Conservation (phyloP, 2,888 invertebrate genomes). For the Eilema caniola region DNA sequence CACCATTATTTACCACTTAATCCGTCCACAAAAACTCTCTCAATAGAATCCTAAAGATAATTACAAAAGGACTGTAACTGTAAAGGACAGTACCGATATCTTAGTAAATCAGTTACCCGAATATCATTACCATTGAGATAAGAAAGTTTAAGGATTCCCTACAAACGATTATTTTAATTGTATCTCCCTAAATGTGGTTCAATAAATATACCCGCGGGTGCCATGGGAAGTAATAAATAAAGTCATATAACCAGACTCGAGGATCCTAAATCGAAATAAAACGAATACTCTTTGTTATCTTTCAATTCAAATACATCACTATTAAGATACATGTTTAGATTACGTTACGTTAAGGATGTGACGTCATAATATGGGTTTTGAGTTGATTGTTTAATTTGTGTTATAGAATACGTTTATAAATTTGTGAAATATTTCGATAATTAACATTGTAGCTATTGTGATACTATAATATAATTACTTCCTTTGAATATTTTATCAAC, state of each 20-base stretch:
- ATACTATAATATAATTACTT: too few relatives aligned
- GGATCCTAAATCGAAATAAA: conserved; percentile 31
- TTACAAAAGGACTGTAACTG: background rate
- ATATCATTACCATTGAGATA: conserved; percentile 18
- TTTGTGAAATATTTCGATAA: background rate
- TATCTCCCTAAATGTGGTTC: conserved; percentile 22
- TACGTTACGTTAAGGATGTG: conserved; percentile 21
- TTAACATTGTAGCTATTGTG: too few relatives aligned
- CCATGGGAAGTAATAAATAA: conserved; percentile 48
- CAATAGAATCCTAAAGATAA: background rate
- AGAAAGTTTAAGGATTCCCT: conserved; percentile 6
- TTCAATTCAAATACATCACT: conserved; percentile 41
- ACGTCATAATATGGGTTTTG: conserved; percentile 19
- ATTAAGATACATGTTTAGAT: conserved; percentile 33
- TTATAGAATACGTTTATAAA: background rate
- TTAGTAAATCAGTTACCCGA: conserved; percentile 9
- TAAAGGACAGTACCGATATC: background rate
- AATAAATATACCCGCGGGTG: conserved; percentile 35
- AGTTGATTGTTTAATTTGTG: background rate
- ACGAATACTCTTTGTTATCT: conserved; percentile 39
- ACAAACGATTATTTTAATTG: conserved; percentile 29
- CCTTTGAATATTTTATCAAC: too few relatives aligned
- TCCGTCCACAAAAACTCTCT: background rate
- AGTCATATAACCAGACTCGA: conserved; percentile 25
- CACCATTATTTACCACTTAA: background rate